These are phyloP conservation scores for Axea sp. DNA, from an alignment of 2,888 invertebrate genomes.

Conservation along the genomic window DNA sequence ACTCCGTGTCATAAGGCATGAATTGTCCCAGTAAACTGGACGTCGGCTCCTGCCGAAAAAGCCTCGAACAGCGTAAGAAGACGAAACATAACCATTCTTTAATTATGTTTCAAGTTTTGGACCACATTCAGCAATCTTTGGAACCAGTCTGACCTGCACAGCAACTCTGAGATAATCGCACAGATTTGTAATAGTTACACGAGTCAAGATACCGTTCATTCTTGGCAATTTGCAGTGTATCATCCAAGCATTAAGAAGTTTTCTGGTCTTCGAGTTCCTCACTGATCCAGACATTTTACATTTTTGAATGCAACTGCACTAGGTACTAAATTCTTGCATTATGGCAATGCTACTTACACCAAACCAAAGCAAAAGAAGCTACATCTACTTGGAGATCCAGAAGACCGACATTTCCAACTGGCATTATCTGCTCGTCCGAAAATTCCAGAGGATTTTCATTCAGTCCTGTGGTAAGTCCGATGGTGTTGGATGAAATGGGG, in stretches of 20 bases:
- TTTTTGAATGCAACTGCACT: not conserved
- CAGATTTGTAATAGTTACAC: too few relatives aligned
- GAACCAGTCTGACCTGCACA: too few relatives aligned
- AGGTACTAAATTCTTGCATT: not conserved
- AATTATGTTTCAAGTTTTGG: too few relatives aligned
- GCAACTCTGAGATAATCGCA: too few relatives aligned
- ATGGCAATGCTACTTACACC: slow-evolving; percentile 29
- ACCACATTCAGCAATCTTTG: too few relatives aligned
- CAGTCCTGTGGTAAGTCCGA: slow-evolving; percentile 10
- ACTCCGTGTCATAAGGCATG: slow-evolving; percentile 27
- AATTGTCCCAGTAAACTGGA: not conserved
- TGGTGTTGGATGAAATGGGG: slow-evolving; percentile 27
- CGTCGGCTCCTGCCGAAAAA: too few relatives aligned
- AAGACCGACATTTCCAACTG: slow-evolving; percentile 48
- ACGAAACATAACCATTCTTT: too few relatives aligned
- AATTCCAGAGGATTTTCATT: slow-evolving; percentile 7
- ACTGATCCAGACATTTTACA: too few relatives aligned
- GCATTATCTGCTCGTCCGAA: slow-evolving; percentile 37
- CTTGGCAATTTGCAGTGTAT: not conserved
- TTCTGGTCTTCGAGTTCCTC: too few relatives aligned
- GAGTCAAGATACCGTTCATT: too few relatives aligned
- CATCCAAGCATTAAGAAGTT: too few relatives aligned
- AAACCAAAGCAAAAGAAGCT: not conserved
- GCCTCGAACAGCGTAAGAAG: too few relatives aligned
- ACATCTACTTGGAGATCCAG: slow-evolving; percentile 27